These are phyloP conservation scores for Hipposideros larvatus DNA, from an alignment of 2,797 vertebrate genomes.

Conservation along the genomic window DNA sequence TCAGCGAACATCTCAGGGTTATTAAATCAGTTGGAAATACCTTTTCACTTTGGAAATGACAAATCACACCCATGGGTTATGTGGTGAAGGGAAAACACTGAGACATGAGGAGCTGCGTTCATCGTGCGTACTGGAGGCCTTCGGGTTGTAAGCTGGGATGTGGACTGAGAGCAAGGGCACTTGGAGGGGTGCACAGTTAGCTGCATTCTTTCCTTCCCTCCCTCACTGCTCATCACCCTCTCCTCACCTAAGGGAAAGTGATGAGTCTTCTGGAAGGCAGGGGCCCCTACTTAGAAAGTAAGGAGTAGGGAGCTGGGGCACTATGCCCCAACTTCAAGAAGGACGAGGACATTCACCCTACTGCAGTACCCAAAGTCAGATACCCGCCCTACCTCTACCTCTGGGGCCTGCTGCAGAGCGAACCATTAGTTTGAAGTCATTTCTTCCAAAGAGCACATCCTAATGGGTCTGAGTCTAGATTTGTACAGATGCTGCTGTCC, in stretches of 20 bases:
- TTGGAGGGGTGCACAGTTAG: not conserved
- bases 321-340: not conserved
- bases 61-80: not conserved
- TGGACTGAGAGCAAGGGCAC: not conserved
- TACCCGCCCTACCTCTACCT: not conserved
- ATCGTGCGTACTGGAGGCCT: not conserved
- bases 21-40: conserved; percentile 30
- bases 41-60: conserved; percentile 41
- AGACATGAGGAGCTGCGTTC: not conserved
- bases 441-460: conserved; percentile 45
- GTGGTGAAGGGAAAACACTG: not conserved
- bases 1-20: not conserved
- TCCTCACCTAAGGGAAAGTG: not conserved
- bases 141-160: not conserved
- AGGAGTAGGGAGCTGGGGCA: not conserved
- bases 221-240: not conserved
- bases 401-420: not conserved
- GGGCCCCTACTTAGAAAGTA: not conserved
- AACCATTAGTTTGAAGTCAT: conserved; percentile 15
- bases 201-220: not conserved
- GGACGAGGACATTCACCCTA: not conserved
- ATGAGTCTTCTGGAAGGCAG: conserved; percentile 46
- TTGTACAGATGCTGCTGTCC: not conserved
- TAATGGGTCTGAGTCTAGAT: not conserved
- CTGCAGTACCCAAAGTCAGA: conserved; percentile 4